Evolutionary conservation across 64 coral and sea anemone species (phyloP).

Genomic region (Hydrozoanthus tunicans): DNA sequence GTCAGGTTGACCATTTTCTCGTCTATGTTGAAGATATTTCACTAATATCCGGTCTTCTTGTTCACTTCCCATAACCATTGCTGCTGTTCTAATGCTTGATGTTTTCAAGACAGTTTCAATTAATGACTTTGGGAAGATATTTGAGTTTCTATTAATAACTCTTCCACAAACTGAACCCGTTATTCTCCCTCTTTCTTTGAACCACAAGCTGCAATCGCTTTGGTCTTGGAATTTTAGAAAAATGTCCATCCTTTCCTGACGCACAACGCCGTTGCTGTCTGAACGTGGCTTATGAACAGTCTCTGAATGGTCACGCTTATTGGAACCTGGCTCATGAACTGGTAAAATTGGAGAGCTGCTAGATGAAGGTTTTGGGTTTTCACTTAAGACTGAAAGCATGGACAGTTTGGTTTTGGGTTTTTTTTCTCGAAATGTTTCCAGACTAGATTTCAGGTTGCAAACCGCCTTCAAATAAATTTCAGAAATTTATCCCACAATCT

Average conservation of each 20-base stretch:
- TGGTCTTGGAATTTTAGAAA: constrained; percentile 41
- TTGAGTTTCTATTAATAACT: constrained; percentile 34
- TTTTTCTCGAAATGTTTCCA: constrained; percentile 35
- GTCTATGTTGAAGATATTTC: constrained; percentile 33
- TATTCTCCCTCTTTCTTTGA: constrained; percentile 38
- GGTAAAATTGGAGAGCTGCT: neutral
- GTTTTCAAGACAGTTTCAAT: constrained; percentile 34
- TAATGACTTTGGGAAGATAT: constrained; percentile 41
- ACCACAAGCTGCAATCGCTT: constrained; percentile 42
- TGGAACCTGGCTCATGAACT: neutral
- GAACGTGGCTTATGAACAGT: neutral
- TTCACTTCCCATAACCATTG: constrained; percentile 54
- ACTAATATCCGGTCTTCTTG: constrained; percentile 45
- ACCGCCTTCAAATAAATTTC: constrained; percentile 18
- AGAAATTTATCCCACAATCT: constrained; percentile 42
- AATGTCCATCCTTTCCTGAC: constrained; percentile 37
- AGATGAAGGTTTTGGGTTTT: neutral
- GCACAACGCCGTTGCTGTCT: neutral
- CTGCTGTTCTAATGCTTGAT: constrained; percentile 37
- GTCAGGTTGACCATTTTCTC: constrained; percentile 52
- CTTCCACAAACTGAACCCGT: constrained; percentile 53
- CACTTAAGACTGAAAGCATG: neutral
- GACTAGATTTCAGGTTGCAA: constrained; percentile 7
- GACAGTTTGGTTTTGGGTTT: constrained; percentile 35
- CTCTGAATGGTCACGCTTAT: neutral